Conservation (phyloP, 2,797 vertebrate genomes). For the Enteromius viviparus region DNA sequence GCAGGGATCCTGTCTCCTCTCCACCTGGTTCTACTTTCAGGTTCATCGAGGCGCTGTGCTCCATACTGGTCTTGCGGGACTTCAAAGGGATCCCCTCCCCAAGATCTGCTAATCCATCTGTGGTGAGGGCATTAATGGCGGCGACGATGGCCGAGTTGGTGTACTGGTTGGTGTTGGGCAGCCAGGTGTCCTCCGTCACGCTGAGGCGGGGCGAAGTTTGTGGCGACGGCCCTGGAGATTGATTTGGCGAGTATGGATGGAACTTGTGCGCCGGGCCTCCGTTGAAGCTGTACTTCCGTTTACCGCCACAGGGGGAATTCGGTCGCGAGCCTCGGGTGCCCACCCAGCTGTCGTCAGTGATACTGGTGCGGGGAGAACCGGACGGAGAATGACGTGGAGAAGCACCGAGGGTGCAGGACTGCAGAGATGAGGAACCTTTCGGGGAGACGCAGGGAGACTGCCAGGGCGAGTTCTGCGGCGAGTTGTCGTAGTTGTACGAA, state of each 20-base stretch:
- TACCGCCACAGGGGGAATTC: conserved; percentile 89
- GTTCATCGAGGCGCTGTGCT: conserved; percentile 80
- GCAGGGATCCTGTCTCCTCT: conserved; percentile 80
- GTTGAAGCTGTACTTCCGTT: conserved; percentile 92
- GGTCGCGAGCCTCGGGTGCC: conserved; percentile 82
- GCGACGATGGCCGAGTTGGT: conserved; percentile 97
- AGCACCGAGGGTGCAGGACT: conserved; percentile 78
- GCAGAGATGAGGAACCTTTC: conserved; percentile 85
- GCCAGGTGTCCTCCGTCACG: conserved; percentile 89
- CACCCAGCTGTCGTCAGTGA: conserved; percentile 89
- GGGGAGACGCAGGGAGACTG: conserved; percentile 96
- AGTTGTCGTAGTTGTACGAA: conserved; percentile 90
- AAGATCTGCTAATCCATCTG: conserved; percentile 87
- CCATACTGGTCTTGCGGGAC: conserved; percentile 86
- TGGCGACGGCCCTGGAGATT: conserved; percentile 87
- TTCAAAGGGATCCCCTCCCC: conserved; percentile 91
- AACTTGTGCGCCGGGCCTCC: conserved; percentile 76
- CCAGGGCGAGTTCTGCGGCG: conserved; percentile 95
- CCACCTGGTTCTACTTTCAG: conserved; percentile 90
- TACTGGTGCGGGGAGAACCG: conserved; percentile 83
- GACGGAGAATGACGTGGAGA: conserved; percentile 89
- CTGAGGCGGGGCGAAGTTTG: conserved; percentile 90
- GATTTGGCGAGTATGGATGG: conserved; percentile 85
- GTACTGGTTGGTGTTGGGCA: conserved; percentile 93
- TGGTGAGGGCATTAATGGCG: conserved; percentile 95